phyloP scores from a whole-genome alignment of 2,797 vertebrate genomes.

The Pseudochirops corinnae region DNA sequence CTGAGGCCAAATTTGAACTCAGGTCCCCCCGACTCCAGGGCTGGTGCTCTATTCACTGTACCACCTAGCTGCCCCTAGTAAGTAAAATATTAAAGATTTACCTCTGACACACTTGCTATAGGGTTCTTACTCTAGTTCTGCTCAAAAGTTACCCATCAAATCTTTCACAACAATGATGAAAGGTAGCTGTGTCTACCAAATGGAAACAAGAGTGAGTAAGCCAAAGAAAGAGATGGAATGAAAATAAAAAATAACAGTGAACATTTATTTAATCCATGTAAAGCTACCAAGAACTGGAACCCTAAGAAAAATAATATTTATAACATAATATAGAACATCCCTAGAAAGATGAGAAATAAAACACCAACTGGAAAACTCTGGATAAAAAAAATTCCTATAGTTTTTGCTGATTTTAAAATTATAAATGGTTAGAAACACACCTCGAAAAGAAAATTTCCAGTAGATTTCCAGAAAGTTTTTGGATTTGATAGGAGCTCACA shows the following conservation, averaged over 20 bases:
- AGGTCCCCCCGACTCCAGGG: no score
- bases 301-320: not conserved
- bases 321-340: not conserved
- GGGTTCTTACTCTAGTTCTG: not conserved
- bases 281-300: not conserved
- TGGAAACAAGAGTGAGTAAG: conserved; percentile 6
- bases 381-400: not conserved
- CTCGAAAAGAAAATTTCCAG: not conserved
- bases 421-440: conserved; percentile 31
- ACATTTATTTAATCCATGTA: not conserved
- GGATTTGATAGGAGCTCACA: not conserved
- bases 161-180: not conserved
- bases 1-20: no score
- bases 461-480: not conserved
- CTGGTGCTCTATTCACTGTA: no score
- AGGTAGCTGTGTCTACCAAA: conserved; percentile 33
- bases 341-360: conserved; percentile 35
- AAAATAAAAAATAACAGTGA: conserved; percentile 37
- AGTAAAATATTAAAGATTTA: not conserved
- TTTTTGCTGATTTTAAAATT: conserved; percentile 9
- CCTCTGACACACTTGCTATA: not conserved
- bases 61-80: not conserved
- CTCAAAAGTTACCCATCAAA: conserved; percentile 11
- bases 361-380: not conserved
- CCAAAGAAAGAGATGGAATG: not conserved